Percentiles rank a stretch among this genome's conserved stretches.
These are phyloP conservation scores for Oplegnathus fasciatus DNA, from an alignment of 2,113 vertebrate species.

Conservation along the genomic window DNA sequence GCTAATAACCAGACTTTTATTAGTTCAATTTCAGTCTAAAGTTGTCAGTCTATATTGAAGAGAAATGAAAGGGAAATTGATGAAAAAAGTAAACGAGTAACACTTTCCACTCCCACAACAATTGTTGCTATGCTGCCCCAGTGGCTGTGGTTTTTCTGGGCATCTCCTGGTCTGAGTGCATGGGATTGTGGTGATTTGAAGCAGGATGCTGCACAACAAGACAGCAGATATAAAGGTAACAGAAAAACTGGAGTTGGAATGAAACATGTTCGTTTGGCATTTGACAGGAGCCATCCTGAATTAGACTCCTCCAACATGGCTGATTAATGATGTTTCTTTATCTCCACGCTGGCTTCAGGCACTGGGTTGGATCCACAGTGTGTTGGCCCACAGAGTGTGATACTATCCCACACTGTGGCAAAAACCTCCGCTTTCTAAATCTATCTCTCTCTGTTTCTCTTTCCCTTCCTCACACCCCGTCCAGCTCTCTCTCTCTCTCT, in stretches of 20 bases:
- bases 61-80: neutral
- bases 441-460: constrained; percentile 66
- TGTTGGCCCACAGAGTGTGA: constrained; percentile 71
- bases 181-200: neutral
- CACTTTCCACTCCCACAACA: neutral
- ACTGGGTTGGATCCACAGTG: constrained; percentile 55
- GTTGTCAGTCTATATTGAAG: neutral
- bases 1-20: neutral
- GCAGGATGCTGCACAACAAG: neutral
- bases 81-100: no score
- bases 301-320: constrained; percentile 66
- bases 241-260: constrained; percentile 39
- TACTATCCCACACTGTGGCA: constrained; percentile 68
- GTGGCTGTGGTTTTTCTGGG: neutral
- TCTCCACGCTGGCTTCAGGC: constrained; percentile 67
- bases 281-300: constrained; percentile 64
- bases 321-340: constrained; percentile 76
- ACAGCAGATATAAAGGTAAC: constrained; percentile 35
- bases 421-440: constrained; percentile 57
- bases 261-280: constrained; percentile 62
- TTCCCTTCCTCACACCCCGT: constrained; percentile 50
- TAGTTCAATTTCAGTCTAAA: neutral
- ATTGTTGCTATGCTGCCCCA: neutral
- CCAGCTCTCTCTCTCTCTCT: constrained; percentile 38
- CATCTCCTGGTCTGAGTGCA: neutral